Percentiles rank a stretch among this genome's conserved stretches.
Conservation (phyloP, 2,888 invertebrate genomes). For the Thereva unica region DNA sequence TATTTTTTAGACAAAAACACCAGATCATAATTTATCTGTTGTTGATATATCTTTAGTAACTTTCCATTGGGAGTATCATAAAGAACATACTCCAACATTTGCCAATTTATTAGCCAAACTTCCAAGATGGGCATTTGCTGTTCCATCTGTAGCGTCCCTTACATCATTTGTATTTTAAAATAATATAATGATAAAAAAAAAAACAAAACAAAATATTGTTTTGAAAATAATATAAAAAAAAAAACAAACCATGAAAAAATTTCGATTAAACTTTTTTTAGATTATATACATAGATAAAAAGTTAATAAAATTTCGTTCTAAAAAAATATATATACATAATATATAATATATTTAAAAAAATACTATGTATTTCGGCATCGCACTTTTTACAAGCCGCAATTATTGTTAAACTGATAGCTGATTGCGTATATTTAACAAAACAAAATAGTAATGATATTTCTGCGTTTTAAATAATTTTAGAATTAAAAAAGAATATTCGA, state of each 20-base stretch:
- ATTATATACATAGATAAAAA: too few species aligned
- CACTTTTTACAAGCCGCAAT: too few species aligned
- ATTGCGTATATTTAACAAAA: too few species aligned
- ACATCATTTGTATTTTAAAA: slow-evolving; percentile 48
- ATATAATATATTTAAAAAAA: too few species aligned
- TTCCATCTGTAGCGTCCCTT: slow-evolving; percentile 49
- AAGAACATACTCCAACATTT: slow-evolving; percentile 50
- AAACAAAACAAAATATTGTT: neutral
- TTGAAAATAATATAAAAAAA: neutral
- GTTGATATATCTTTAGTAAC: slow-evolving; percentile 50
- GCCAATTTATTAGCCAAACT: slow-evolving; percentile 48
- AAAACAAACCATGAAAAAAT: neutral
- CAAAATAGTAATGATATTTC: too few species aligned
- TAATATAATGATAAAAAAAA: neutral
- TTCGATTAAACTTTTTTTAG: neutral
- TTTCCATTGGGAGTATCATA: slow-evolving; percentile 49
- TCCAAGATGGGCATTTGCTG: slow-evolving; percentile 50
- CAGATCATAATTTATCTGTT: slow-evolving; percentile 46
- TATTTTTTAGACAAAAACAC: slow-evolving; percentile 44
- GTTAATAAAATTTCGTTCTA: too few species aligned
- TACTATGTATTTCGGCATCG: too few species aligned
- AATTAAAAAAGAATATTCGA: too few species aligned
- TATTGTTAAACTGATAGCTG: too few species aligned
- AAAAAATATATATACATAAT: too few species aligned
- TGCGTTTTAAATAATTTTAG: too few species aligned